Base-by-base conservation (phyloP, 1,140 invertebrate genomes). In the Lethrus apterus region DNA sequence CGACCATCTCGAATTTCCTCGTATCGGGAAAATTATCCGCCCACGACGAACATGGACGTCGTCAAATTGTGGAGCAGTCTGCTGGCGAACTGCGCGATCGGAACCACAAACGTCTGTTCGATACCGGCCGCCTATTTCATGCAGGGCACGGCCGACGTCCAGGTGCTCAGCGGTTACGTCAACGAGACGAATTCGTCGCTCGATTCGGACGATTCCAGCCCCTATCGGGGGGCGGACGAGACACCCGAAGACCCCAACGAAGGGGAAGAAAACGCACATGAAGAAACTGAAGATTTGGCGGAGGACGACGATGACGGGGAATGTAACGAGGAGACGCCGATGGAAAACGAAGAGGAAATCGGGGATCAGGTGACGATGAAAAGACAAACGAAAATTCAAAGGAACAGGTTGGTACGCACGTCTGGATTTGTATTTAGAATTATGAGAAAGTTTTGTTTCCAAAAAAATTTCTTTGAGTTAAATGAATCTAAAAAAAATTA, bases 111-210 rank as follows among this genome's bases (percentile, higher is more conserved):
- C 10, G 14, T 26, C 19, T 44, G 33, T 24, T 21, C 41, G 0
- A 35, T 32, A n/a, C 45, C 45, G 11, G 38, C 50, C 7, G 46
- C 44, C 11, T 51, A 50, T 20, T 50, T 50, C 35, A 40, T 51
- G 26, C 49, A 51, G 36, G 44, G 49, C 3, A 41, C 38, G 8
- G 38, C 38, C 20, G 23, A 41, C 38, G 38, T 41, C n/a, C 38
- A 41, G 15, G 10, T 24, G 11, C 14, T 41, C 9, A 29, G 10
- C 14, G 38, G 18, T n/a, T 9, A 41, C 4, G 23, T 24, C 13
- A 14, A 41, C n/a, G 15, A 20, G 23, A 41, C 38, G 38, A 41
- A 29, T 26, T 21, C 7, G 20, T 13, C 4, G 19, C 34, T 36
- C 18, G 34, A 36, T 36, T 36, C 34, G 34, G 19, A 36, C 17